These are phyloP conservation scores for Rosalia funebris DNA, from an alignment of 2,888 invertebrate genomes.

Conservation along the genomic window DNA sequence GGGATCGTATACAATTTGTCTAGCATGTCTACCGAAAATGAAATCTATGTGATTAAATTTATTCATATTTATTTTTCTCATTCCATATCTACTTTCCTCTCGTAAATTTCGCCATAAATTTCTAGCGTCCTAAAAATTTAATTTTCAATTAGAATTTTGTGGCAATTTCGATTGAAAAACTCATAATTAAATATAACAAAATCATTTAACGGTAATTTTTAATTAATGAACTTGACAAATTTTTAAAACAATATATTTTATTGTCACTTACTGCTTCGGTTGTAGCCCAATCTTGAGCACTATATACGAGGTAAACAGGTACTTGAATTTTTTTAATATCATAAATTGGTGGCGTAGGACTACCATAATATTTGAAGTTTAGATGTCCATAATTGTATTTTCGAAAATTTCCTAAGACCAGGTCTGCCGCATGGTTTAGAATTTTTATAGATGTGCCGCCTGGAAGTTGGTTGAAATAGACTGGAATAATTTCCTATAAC, in stretches of 20 bases:
- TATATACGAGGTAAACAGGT: constrained; percentile 68
- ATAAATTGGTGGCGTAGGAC: constrained; percentile 66
- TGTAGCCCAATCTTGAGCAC: constrained; percentile 69
- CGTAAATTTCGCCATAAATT: constrained; percentile 68
- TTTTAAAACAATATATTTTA: too few relatives aligned
- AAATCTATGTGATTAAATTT: constrained; percentile 80
- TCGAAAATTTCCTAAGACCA: constrained; percentile 62
- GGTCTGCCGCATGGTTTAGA: constrained; percentile 57
- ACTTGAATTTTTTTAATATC: constrained; percentile 64
- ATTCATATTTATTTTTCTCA: constrained; percentile 69
- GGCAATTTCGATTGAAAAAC: too few relatives aligned
- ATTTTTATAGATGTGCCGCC: constrained; percentile 60
- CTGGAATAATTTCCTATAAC: constrained; percentile 57
- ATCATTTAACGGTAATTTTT: too few relatives aligned
- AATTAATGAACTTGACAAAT: too few relatives aligned
- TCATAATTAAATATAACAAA: too few relatives aligned
- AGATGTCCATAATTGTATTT: constrained; percentile 66
- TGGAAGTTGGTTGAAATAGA: constrained; percentile 59
- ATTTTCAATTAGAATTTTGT: too few relatives aligned
- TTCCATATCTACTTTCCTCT: constrained; percentile 63
- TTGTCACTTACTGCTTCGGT: constrained; percentile 66
- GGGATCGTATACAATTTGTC: constrained; percentile 67
- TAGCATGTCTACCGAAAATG: constrained; percentile 71
- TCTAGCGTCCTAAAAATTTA: constrained; percentile 67
- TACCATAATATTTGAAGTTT: constrained; percentile 66